A percentile compares a stretch with the other conserved stretches of the same genome.
phyloP scores from a whole-genome alignment of 2,113 vertebrate genomes.

The Sciurus niger region DNA sequence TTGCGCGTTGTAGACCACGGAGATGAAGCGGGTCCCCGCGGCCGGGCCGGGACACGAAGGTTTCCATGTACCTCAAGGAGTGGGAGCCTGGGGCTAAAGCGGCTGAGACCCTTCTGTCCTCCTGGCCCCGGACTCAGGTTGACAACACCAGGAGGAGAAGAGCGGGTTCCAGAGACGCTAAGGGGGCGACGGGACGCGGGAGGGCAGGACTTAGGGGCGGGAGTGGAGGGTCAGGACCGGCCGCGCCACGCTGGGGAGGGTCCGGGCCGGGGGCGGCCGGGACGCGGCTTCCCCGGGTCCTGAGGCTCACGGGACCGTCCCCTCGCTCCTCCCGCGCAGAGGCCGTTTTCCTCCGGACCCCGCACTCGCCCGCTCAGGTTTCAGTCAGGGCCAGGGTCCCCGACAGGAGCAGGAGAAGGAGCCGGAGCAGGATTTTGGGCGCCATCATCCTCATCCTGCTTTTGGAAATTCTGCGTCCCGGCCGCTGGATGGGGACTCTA shows the following conservation, averaged over 20 bases:
- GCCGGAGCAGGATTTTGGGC: not conserved
- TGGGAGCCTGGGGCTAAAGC: not conserved
- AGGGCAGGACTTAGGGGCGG: not conserved
- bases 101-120: not conserved
- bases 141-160: rapidly evolving
- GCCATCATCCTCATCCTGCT: not conserved
- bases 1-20: conserved; percentile 15
- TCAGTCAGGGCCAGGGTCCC: not conserved
- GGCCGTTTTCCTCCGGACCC: not conserved
- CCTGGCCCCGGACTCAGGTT: not conserved
- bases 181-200: rapidly evolving
- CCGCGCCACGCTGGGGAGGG: rapidly evolving
- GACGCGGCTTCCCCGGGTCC: not conserved
- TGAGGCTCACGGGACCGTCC: too few relatives aligned
- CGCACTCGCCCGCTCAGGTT: not conserved
- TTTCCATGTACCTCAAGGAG: conserved; percentile 67
- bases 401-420: not conserved
- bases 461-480: not conserved
- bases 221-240: not conserved
- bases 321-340: not conserved
- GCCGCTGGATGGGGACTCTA: not conserved
- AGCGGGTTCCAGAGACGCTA: too few relatives aligned
- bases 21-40: not conserved
- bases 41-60: not conserved
- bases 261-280: rapidly evolving